These are phyloP conservation scores for Callipepla californica DNA, from an alignment of 2,113 vertebrate genomes.

Conservation along the genomic window DNA sequence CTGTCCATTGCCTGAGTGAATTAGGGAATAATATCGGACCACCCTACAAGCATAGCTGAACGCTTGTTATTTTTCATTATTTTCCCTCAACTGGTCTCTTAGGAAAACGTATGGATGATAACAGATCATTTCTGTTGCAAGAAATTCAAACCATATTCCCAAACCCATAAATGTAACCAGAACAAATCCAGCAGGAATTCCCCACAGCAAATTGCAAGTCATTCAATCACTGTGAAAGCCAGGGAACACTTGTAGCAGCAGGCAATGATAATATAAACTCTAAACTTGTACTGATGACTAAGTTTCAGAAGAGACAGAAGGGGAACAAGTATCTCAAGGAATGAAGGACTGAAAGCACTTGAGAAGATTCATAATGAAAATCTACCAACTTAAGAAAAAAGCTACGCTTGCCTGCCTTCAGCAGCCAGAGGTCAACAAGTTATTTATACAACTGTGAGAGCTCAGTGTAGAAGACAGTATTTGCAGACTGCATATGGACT, in stretches of 20 bases:
- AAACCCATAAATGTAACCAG: conserved; percentile 23
- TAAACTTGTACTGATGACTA: background rate
- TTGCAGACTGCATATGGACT: background rate
- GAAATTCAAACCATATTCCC: conserved; percentile 60
- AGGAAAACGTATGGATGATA: conserved; percentile 37
- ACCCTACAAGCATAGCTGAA: conserved; percentile 31
- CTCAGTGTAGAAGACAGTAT: background rate
- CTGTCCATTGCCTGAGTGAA: conserved; percentile 20
- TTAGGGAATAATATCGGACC: conserved; percentile 29
- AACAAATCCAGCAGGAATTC: conserved; percentile 8
- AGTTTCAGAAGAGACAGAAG: background rate
- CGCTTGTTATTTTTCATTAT: background rate
- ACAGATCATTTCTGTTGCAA: conserved; percentile 44
- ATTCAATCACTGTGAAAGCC: background rate
- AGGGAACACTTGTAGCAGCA: background rate
- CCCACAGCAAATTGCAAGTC: conserved; percentile 33
- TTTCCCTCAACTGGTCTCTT: conserved; percentile 27
- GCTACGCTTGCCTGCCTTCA: background rate
- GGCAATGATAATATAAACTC: background rate
- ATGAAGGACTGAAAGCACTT: background rate
- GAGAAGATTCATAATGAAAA: background rate
- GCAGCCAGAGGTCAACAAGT: background rate
- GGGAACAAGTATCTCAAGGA: background rate
- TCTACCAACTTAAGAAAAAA: background rate
- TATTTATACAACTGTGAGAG: background rate